phyloP scores from a whole-genome alignment of 2,888 invertebrate species.

The Eurytoma californica region DNA sequence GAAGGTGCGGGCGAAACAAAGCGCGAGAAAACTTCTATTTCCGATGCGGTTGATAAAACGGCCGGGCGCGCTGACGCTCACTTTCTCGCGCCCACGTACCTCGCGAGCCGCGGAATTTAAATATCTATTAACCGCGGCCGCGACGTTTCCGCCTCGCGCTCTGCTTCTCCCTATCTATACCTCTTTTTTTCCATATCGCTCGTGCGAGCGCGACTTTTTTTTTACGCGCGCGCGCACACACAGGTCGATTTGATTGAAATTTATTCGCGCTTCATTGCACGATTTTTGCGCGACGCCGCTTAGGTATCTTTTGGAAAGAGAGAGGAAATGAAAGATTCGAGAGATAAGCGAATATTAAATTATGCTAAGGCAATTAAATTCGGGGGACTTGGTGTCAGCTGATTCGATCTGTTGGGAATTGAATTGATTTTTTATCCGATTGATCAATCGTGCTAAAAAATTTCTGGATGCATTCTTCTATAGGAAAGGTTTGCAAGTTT shows the following conservation, averaged over 20 bases:
- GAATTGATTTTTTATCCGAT: no score
- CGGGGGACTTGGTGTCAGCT: background rate
- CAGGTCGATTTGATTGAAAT: constrained; percentile 59
- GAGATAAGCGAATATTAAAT: constrained; percentile 41
- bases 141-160: constrained; percentile 44
- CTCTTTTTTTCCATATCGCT: background rate
- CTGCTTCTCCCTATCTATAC: background rate
- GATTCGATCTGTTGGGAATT: no score
- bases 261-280: constrained; percentile 63
- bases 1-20: constrained; percentile 22
- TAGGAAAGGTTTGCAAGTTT: no score
- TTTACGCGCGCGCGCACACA: constrained; percentile 11
- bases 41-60: constrained; percentile 65
- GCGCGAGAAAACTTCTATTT: constrained; percentile 59
- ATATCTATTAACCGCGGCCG: constrained; percentile 65
- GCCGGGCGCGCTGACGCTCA: constrained; percentile 64
- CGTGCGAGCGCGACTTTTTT: constrained; percentile 24
- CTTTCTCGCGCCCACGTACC: constrained; percentile 57
- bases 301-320: constrained; percentile 31
- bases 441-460: no score
- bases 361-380: constrained; percentile 22
- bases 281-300: constrained; percentile 52
- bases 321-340: background rate
- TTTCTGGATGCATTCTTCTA: no score
- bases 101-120: constrained; percentile 68